Percentiles rank a stretch among this genome's conserved stretches.
Conservation (phyloP, 2,797 vertebrate species). For the Sebastes matsubarae region DNA sequence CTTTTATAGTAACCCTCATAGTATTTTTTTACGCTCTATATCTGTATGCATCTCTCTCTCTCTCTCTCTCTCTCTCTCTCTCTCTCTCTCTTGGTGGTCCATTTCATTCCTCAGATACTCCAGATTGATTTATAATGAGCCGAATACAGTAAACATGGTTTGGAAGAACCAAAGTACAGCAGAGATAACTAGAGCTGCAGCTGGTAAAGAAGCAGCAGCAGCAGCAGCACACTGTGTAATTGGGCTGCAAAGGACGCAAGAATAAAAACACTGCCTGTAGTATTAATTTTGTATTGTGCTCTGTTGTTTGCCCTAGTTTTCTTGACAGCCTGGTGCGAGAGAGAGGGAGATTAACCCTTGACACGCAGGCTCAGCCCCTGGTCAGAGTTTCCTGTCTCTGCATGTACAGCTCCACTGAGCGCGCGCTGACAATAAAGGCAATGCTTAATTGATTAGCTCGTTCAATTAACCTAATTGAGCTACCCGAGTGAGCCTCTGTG, state of each 20-base stretch:
- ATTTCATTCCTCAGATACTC: not conserved
- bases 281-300: conserved; percentile 68
- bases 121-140: not conserved
- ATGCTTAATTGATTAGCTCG: conserved; percentile 77
- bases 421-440: conserved; percentile 39
- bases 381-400: conserved; percentile 26
- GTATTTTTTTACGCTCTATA: not conserved
- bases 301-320: conserved; percentile 75
- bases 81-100: not conserved
- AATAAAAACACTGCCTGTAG: conserved; percentile 48
- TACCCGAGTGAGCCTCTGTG: conserved; percentile 1
- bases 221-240: not conserved
- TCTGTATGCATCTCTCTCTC: not conserved
- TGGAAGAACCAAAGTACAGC: not conserved
- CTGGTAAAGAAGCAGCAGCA: not conserved
- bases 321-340: conserved; percentile 35
- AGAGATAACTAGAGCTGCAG: not conserved
- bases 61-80: not conserved
- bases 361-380: conserved; percentile 50
- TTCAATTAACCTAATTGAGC: conserved; percentile 77
- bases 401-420: conserved; percentile 31
- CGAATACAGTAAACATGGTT: not conserved
- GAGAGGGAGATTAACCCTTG: conserved; percentile 74
- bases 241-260: not conserved
- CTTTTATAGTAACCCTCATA: not conserved